A percentile compares a stretch with the other conserved stretches of the same genome.
phyloP scores from a whole-genome alignment of 2,113 vertebrate genomes.

The Gavia stellata region DNA sequence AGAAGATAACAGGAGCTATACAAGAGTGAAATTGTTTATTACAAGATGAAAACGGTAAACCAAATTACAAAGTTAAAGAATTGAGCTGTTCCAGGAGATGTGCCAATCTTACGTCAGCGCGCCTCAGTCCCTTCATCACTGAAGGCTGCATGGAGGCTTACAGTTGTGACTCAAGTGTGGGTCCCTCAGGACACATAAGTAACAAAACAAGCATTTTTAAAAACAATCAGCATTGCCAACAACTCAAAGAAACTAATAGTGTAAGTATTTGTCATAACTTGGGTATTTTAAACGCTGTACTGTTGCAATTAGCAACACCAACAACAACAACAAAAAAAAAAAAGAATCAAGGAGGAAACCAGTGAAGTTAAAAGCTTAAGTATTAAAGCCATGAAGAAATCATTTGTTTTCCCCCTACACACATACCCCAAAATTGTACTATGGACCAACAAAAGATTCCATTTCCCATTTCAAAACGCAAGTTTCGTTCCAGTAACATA shows the following conservation, averaged over 20 bases:
- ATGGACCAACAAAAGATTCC: background rate
- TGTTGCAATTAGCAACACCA: background rate
- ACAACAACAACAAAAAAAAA: background rate
- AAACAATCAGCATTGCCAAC: background rate
- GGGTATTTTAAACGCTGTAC: background rate
- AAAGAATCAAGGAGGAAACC: background rate
- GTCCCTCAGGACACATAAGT: background rate
- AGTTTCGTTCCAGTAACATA: background rate
- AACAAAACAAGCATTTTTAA: background rate
- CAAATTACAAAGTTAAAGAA: background rate
- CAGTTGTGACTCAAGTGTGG: background rate
- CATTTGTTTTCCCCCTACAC: background rate
- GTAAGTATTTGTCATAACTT: background rate
- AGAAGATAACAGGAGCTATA: background rate
- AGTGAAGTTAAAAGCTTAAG: background rate
- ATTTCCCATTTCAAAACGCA: background rate
- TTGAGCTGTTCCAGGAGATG: background rate
- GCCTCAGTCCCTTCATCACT: background rate
- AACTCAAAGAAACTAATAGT: background rate
- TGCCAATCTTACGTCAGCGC: accelerated
- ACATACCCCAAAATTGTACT: background rate
- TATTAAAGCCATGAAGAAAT: background rate
- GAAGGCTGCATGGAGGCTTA: background rate
- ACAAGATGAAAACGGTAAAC: background rate
- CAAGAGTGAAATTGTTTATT: background rate